Evolutionary conservation across 2,113 vertebrate species (phyloP), one percentile per base, ranked within the genome.

Genomic region (Cyprinodon variegatus): DNA sequence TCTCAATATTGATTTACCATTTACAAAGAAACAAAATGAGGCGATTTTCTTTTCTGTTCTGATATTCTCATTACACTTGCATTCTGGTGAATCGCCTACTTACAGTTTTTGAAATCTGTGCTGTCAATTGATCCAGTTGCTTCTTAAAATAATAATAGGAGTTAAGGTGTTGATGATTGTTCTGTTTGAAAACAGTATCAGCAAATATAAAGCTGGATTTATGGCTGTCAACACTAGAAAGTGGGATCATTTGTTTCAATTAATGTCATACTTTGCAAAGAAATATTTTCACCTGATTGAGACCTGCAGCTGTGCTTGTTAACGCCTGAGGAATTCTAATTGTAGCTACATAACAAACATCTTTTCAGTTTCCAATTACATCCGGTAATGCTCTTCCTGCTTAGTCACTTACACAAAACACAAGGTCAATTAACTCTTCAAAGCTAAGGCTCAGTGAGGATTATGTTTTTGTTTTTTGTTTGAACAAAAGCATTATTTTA

Each of bases 41-140:
- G 78, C 90, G 85, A 90, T 93, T 88, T 91, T 90, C 84, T 90
- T 72, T 86, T 86, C 84, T 61, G 86, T 93, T 90, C 29, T 29
- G 29, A 90, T 90, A 84, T 85, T 89, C 83, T 81, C 81, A 82
- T 93, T 90, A 91, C 92, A 89, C 85, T 86, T 84, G 81, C 83
- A 87, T 90, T 90, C 43, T 46, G 78, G 66, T 72, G 82, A 82
- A 87, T 88, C 78, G 68, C 57, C 78, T 62, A 86, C 75, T 86
- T 76, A 69, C 77, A 61, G 61, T 72, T 68, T 79, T 74, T 39
- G 0, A 66, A 83, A 68, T 83, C 83, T 78, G 63, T 53, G 76
- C 22, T 48, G 65, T 60, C 81, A 85, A 88, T 83, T 81, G 82
- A 90, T 88, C 74, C 74, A 74, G 77, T 53, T 71, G 80, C 78